Evolutionary conservation across 2,888 invertebrate genomes (phyloP), one percentile per base, ranked within the genome.

Genomic region (Drosophila fulvimacula): DNA sequence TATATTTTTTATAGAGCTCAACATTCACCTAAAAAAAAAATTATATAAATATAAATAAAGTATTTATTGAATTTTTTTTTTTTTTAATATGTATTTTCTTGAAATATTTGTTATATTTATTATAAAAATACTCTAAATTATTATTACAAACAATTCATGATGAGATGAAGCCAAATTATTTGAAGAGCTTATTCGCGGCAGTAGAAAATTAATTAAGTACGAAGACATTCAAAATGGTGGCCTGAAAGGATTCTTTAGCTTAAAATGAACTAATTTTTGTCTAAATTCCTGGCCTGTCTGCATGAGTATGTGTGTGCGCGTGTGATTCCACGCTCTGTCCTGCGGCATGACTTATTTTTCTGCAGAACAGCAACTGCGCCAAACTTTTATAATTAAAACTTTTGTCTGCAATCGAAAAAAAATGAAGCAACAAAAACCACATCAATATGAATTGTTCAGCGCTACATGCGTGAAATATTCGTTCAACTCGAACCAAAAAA

Each of bases 311-410:
- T 11, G 19, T 9, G 17, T 30, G 32, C 9, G 19, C 19, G 34
- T 55, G 34, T 38, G 10, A 51, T 51, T 68, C 34, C 56, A 62
- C 64, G 69, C 46, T 44, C 55, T 21, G 36, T 39, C 24, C 57
- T 69, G 62, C 61, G 42, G 61, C 53, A 57, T 42, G 51, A 41
- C 70, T 63, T 83, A 56, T 32, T 74, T 21, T 36, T 79, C 72
- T 42, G 72, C 82, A 72, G 73, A 58, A 48, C 30, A 4, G 46
- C 46, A 30, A 48, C 39, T 41, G 46, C 58, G 51, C 27, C 51
- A 70, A 82, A 82, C 88, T 82, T 82, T 82, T 82, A 79, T 84
- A 82, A 82, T 87, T 82, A 82, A 82, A 82, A 82, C 82, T 82
- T 82, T 82, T 76, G 51, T 41, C 87, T 69, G 64, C 51, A 68